Conservation (phyloP, 2,888 invertebrate genomes). For the Lycia hirtaria region DNA sequence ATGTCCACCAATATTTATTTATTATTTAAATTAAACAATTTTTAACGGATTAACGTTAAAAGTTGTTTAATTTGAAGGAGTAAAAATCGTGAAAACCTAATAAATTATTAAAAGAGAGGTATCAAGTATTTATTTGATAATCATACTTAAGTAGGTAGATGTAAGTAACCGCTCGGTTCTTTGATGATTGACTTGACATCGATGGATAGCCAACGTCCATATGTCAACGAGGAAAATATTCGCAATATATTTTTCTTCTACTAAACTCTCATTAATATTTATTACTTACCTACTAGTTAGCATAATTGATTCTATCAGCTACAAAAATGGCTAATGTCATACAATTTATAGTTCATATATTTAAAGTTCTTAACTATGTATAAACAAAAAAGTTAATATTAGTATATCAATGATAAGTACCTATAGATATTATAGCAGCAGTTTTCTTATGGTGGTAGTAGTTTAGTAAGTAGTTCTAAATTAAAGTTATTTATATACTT, state of each 20-base stretch:
- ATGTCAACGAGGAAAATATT: conserved; percentile 57
- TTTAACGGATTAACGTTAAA: no score
- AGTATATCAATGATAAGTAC: no score
- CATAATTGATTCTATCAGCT: conserved; percentile 9
- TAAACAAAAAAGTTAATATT: not conserved
- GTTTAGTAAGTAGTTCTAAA: no score
- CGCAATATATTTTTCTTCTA: conserved; percentile 57
- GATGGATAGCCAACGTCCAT: conserved; percentile 47
- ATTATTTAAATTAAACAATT: no score
- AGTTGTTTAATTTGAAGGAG: no score
- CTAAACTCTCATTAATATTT: conserved; percentile 67
- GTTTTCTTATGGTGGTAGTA: no score
- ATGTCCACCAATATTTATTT: no score
- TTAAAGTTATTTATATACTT: no score
- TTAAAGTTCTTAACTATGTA: no score
- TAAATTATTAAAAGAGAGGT: no score
- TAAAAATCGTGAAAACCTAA: no score
- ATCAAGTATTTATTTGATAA: conserved; percentile 24
- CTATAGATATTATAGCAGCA: no score
- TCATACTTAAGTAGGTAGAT: not conserved
- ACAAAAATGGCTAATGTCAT: conserved; percentile 50
- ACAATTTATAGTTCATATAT: not conserved
- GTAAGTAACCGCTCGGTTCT: not conserved
- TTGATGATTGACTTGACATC: conserved; percentile 37
- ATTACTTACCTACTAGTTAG: conserved; percentile 61